Percentiles rank a stretch among this genome's conserved stretches.
These are phyloP conservation scores for Callionymus lyra DNA, from an alignment of 2,113 vertebrate species.

Conservation along the genomic window DNA sequence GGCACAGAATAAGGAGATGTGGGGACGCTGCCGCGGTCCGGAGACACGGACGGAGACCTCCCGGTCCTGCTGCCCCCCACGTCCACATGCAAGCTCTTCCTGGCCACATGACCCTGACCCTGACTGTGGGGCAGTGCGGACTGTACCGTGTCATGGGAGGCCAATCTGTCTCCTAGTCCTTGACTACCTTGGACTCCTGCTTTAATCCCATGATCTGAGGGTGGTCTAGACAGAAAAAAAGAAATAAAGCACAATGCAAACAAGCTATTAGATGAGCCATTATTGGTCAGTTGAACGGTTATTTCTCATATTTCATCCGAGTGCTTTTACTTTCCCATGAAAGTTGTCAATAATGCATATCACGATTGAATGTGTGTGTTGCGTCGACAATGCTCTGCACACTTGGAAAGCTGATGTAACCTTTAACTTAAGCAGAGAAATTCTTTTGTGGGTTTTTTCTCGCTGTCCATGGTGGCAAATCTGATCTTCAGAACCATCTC, in stretches of 20 bases:
- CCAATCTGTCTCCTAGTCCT: slow-evolving; percentile 57
- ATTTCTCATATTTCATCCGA: background rate
- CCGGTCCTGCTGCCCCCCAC: slow-evolving; percentile 54
- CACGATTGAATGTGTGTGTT: slow-evolving; percentile 1
- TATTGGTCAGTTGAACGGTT: no score
- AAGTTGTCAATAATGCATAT: slow-evolving; percentile 1
- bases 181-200: slow-evolving; percentile 43
- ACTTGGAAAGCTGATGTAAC: no score
- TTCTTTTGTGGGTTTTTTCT: no score
- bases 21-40: slow-evolving; percentile 82
- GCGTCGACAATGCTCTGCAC: no score
- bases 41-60: slow-evolving; percentile 73
- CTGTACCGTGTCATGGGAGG: slow-evolving; percentile 48
- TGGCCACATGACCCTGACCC: slow-evolving; percentile 53
- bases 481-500: no score
- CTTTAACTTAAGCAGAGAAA: no score
- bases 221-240: slow-evolving; percentile 39
- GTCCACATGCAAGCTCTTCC: slow-evolving; percentile 68
- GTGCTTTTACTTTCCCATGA: slow-evolving; percentile 12
- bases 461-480: no score
- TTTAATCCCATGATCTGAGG: slow-evolving; percentile 55
- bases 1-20: slow-evolving; percentile 94
- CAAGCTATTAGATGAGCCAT: no score
- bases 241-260: slow-evolving; percentile 10
- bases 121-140: slow-evolving; percentile 35